These are phyloP conservation scores for Aphodius granarius DNA, from an alignment of 2,888 invertebrate genomes.

Conservation along the genomic window DNA sequence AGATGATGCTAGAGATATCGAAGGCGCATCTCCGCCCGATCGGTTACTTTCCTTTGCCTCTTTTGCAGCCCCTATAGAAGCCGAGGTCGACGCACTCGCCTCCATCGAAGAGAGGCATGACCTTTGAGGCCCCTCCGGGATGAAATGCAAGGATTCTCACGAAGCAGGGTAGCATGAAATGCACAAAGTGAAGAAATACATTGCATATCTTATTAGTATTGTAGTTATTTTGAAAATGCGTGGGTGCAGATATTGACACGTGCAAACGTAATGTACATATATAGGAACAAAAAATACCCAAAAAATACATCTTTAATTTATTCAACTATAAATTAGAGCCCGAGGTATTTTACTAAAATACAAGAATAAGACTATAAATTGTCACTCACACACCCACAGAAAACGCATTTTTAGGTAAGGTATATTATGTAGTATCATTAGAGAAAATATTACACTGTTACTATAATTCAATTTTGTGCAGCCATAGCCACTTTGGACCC, in stretches of 20 bases:
- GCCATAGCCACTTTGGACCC: too few species aligned
- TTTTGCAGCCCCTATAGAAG: neutral
- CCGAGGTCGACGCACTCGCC: neutral
- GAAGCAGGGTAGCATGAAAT: slow-evolving; percentile 42
- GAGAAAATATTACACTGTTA: too few species aligned
- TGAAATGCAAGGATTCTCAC: slow-evolving; percentile 45
- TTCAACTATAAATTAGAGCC: too few species aligned
- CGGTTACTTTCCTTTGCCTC: neutral
- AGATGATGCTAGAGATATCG: slow-evolving; percentile 40
- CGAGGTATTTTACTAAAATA: too few species aligned
- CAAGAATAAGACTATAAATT: too few species aligned
- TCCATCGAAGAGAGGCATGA: slow-evolving; percentile 2
- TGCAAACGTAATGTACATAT: neutral
- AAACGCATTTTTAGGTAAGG: too few species aligned
- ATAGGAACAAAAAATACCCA: too few species aligned
- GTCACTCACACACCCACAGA: too few species aligned
- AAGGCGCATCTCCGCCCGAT: too few species aligned
- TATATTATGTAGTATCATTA: too few species aligned
- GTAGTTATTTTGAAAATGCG: neutral
- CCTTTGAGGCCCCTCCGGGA: slow-evolving; percentile 46
- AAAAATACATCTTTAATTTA: too few species aligned
- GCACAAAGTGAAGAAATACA: slow-evolving; percentile 14
- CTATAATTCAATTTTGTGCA: too few species aligned
- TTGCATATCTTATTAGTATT: neutral
- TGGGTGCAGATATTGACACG: neutral